Base-by-base conservation (phyloP, 2,797 vertebrate genomes). In the Chlorospingus semifuscus region DNA sequence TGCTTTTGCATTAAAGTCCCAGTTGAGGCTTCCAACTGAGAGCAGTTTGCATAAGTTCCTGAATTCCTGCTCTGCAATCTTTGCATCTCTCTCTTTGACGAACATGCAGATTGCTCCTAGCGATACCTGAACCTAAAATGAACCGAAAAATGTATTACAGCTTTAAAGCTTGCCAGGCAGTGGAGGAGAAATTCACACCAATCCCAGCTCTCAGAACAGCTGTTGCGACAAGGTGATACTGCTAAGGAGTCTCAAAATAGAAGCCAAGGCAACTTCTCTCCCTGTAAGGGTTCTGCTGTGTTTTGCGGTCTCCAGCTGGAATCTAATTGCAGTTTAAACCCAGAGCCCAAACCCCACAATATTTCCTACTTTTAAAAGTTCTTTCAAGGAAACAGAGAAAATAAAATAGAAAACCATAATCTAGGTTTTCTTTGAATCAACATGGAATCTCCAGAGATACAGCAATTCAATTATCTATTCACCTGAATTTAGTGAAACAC, bases 81-180 rank as follows among this genome's bases (percentile, higher is more conserved):
- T 85, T 12, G n/a, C 84, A 61, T 89, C 92, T 88, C 5, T 0
- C 95, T 96, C 66, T 83, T 89, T 83, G 95, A 95, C 34, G 79
- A 96, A 59, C 89, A 59, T 5, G 72, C 81, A 69, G 84, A 95
- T 95, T 56, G 97, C 97, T 98, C 92, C 95, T 87, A 97, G 97
- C 85, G 7, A 97, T 96, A 98, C 97, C 97, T 98, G 97, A 98
- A 98, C 97, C 97, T 91, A 94, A 97, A 97, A 89, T 95, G 97
- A 98, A 98, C 97, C 32, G 15, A 96, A 95, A 96, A 97, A 96
- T 77, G 81, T 74, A 96, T 92, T 96, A 90, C 79, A 94, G 60
- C 94, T 94, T 94, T 88, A 69, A 75, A 95, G 87, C 84, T 95
- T 97, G 78, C 96, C 95, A 96, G 79, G 95, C 95, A 96, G 64